phyloP scores from a whole-genome alignment of 2,113 vertebrate species.

The Myocastor coypus region DNA sequence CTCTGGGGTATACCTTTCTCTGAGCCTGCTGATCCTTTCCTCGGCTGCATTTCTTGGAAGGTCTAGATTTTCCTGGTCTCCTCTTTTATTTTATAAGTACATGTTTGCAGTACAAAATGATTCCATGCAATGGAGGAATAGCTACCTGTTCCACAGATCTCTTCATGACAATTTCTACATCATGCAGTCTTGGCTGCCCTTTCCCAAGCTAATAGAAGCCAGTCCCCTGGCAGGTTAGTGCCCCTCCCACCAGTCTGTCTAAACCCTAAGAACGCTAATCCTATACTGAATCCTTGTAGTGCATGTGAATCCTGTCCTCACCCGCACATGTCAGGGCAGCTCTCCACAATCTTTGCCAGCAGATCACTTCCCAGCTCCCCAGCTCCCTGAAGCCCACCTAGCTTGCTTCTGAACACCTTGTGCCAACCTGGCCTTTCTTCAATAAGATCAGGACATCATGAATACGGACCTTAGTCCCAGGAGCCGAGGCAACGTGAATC shows the following conservation, averaged over 20 bases:
- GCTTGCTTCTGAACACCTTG: neutral
- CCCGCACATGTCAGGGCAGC: neutral
- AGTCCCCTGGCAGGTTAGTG: too few species aligned
- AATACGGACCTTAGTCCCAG: neutral
- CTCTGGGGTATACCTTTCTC: neutral
- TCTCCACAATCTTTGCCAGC: fast-evolving
- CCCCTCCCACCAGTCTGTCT: neutral
- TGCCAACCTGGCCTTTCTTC: neutral
- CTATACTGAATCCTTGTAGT: neutral
- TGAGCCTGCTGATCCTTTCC: neutral
- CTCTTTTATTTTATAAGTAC: neutral
- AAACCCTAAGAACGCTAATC: neutral
- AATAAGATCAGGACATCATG: too few species aligned
- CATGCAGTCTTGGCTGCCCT: fast-evolving
- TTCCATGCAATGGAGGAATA: fast-evolving
- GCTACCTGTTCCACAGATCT: neutral
- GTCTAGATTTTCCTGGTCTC: neutral
- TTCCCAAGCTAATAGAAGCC: neutral
- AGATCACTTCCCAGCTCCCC: too few species aligned
- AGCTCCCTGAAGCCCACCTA: fast-evolving
- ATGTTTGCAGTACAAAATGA: neutral
- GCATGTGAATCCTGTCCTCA: fast-evolving
- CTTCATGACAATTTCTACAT: neutral
- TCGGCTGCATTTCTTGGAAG: fast-evolving
- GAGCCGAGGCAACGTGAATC: too few species aligned